These are phyloP conservation scores for Panonychus citri DNA, from an alignment of 1,140 invertebrate genomes.

Conservation along the genomic window DNA sequence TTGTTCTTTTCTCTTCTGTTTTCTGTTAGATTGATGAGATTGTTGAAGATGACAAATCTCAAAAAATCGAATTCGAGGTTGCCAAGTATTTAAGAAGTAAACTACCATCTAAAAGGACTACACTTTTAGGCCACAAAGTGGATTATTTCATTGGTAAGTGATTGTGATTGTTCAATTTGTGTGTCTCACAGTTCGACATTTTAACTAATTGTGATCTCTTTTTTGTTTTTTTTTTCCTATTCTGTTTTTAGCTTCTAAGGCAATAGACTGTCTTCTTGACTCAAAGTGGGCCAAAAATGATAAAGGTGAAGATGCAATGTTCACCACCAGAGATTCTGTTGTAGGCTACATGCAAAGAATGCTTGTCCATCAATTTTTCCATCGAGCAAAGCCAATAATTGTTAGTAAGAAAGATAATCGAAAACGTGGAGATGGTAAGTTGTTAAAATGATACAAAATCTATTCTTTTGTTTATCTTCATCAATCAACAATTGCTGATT, in stretches of 20 bases:
- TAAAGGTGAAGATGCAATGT: constrained; percentile 40
- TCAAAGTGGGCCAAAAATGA: constrained; percentile 59
- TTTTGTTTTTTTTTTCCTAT: constrained; percentile 3
- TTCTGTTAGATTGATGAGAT: constrained; percentile 1
- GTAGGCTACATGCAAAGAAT: constrained; percentile 29
- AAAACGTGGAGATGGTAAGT: constrained; percentile 20
- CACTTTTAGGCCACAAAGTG: constrained; percentile 81
- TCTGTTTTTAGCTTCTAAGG: constrained; percentile 40
- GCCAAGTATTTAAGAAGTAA: constrained; percentile 83
- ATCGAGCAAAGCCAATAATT: constrained; percentile 68
- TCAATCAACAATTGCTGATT: background rate
- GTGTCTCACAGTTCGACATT: constrained; percentile 1
- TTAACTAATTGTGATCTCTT: background rate
- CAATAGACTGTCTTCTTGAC: constrained; percentile 66
- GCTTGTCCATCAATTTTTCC: constrained; percentile 78
- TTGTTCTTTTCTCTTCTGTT: no score
- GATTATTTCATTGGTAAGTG: constrained; percentile 74
- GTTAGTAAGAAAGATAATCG: constrained; percentile 36
- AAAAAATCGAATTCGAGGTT: constrained; percentile 72
- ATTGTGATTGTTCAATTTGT: background rate
- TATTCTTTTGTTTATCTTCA: background rate
- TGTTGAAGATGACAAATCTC: constrained; percentile 39
- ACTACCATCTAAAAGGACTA: constrained; percentile 77
- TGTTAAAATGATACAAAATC: background rate
- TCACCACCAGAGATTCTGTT: constrained; percentile 51